These are phyloP conservation scores for Zophobas morio DNA, from an alignment of 1,140 invertebrate genomes.

Conservation along the genomic window DNA sequence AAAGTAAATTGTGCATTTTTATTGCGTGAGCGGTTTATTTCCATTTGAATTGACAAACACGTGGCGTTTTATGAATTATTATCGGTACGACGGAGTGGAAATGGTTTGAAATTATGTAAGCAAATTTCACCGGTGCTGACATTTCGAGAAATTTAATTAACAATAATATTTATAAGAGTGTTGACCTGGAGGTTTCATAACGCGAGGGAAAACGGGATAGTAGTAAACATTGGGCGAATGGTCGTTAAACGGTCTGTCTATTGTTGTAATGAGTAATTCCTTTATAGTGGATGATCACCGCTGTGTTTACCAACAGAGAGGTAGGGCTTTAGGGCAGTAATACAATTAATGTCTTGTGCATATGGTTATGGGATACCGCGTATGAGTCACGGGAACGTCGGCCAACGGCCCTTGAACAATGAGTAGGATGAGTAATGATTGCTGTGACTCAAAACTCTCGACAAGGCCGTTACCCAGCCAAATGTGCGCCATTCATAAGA, in stretches of 20 bases:
- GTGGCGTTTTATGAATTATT: conserved; percentile 26
- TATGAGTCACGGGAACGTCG: conserved; percentile 52
- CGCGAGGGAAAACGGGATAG: background rate
- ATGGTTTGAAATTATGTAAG: conserved; percentile 26
- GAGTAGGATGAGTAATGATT: conserved; percentile 56
- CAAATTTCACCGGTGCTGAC: conserved; percentile 37
- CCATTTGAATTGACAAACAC: conserved; percentile 14
- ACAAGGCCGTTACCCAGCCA: conserved; percentile 57
- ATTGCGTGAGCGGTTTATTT: conserved; percentile 5
- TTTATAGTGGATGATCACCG: background rate
- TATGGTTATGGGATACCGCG: conserved; percentile 48
- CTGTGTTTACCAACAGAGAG: conserved; percentile 26
- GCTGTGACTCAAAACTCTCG: conserved; percentile 56
- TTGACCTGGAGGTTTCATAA: conserved; percentile 28
- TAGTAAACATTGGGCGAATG: conserved; percentile 8
- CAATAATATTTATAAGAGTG: conserved; percentile 38
- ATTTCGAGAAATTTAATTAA: conserved; percentile 38
- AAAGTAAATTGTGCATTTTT: conserved; percentile 27
- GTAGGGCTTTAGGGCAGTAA: conserved; percentile 37
- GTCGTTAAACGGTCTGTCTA: conserved; percentile 2
- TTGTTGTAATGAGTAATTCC: conserved; percentile 10
- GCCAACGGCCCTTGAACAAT: conserved; percentile 55
- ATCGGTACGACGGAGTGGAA: background rate
- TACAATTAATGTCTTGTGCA: conserved; percentile 39
- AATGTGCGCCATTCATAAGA: conserved; percentile 51